Base-by-base conservation (phyloP, 2,797 vertebrate genomes). In the Euphonia xanthogaster region DNA sequence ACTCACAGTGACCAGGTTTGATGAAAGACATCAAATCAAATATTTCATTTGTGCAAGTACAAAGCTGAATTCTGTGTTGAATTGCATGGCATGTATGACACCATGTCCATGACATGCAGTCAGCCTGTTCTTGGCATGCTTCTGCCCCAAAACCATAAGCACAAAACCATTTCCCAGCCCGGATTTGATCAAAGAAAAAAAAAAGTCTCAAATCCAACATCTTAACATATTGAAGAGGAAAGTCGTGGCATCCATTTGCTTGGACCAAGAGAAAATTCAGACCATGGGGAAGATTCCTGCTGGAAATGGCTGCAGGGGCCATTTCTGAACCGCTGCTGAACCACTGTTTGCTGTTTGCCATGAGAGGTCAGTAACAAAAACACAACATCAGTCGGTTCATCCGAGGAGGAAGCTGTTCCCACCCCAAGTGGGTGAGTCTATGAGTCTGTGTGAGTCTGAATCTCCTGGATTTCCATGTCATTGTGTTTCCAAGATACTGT, bases 401-500 rank as follows among this genome's bases (percentile, higher is more conserved):
- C 58, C 10, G 3, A 77, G 61, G 71, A 84, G 71, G 91, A 97
- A 96, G 61, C 6, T 7, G 18, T 10, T 76, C 61, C 66, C 86
- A 63, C 78, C 81, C 93, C 54, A 2, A 55, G 67, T 33, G 73
- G 42, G 42, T 44, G 42, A 44, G 42, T 9, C 42, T 44, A 19
- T 20, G 42, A 44, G 42, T 14, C 53, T 10, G 53, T 7, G 7
- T 0, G 13, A 86, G 47, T 9, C 83, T 48, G 61, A 86, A 80
- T 33, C 80, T 88, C 70, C 93, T 96, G 88, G 50, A 94, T 96
- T 97, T 97, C 92, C 50, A 76, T 86, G 82, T 40, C 80, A 63
- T 78, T 86, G 89, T 94, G 97, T 97, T 95, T 94, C 96, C 91
- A 97, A 97, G 97, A 96, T 88, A 97, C 94, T 78, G 73, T 55